Percentiles rank a stretch among this genome's conserved stretches.
These are phyloP conservation scores for Paramisgurnus dabryanus DNA, from an alignment of 2,113 vertebrate genomes.

Conservation along the genomic window DNA sequence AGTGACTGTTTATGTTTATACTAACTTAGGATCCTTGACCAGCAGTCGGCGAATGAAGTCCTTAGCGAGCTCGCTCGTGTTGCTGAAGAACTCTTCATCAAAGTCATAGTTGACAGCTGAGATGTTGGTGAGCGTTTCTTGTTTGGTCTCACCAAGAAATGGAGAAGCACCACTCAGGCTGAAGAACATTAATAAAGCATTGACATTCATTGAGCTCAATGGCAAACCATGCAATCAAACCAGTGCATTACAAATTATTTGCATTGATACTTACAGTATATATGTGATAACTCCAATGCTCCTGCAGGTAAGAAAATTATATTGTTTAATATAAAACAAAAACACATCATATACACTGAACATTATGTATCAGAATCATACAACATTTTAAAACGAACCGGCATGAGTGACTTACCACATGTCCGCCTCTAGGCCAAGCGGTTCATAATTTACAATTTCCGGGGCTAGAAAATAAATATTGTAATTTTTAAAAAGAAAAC, in stretches of 20 bases:
- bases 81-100: slow-evolving; percentile 95
- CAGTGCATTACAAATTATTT: too few species aligned
- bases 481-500: slow-evolving; percentile 44
- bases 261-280: slow-evolving; percentile 87
- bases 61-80: slow-evolving; percentile 95
- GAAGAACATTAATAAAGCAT: slow-evolving; percentile 8
- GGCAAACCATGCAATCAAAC: background rate
- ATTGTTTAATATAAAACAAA: background rate
- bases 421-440: slow-evolving; percentile 92
- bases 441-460: slow-evolving; percentile 97
- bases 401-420: slow-evolving; percentile 88
- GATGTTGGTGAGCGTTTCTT: slow-evolving; percentile 97
- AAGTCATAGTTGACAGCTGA: slow-evolving; percentile 96
- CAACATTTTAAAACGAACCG: background rate
- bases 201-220: background rate
- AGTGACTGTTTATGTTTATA: background rate
- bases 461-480: slow-evolving; percentile 79
- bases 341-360: background rate
- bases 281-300: slow-evolving; percentile 98
- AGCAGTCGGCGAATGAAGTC: slow-evolving; percentile 95
- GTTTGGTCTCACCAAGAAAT: slow-evolving; percentile 94
- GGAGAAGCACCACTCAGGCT: slow-evolving; percentile 94
- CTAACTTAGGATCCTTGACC: slow-evolving; percentile 96
- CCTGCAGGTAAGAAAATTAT: slow-evolving; percentile 69
- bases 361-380: background rate